A percentile compares a stretch with the other conserved stretches of the same genome.
Evolutionary conservation across 2,797 vertebrate species (phyloP).

Genomic region (Gallinago solitaria): DNA sequence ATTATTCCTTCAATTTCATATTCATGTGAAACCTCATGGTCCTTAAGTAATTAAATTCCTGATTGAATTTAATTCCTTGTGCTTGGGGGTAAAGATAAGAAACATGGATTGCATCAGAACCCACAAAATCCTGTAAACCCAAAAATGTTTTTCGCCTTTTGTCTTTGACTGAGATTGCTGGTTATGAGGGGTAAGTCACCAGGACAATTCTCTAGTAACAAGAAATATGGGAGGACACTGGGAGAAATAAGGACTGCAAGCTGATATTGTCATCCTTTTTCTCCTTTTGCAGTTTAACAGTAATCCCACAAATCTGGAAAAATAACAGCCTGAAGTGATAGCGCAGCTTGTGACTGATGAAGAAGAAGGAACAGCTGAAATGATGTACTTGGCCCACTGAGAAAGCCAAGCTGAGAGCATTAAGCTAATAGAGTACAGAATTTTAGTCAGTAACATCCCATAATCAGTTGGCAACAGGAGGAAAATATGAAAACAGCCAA

Average conservation of each 20-base stretch:
- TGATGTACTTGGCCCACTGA: background rate
- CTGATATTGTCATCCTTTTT: background rate
- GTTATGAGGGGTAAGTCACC: background rate
- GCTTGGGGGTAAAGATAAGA: background rate
- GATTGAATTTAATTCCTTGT: background rate
- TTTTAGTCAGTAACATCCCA: background rate
- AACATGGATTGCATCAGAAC: background rate
- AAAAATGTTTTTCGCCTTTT: background rate
- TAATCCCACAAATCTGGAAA: background rate
- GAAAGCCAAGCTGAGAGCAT: background rate
- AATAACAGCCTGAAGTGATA: background rate
- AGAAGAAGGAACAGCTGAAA: background rate
- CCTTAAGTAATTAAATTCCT: background rate
- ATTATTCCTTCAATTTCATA: background rate
- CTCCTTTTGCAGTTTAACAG: background rate
- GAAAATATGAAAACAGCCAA: background rate
- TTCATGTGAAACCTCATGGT: background rate
- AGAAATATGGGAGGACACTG: background rate
- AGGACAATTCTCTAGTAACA: background rate
- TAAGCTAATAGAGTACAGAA: background rate
- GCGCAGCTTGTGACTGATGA: background rate
- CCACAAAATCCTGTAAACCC: background rate
- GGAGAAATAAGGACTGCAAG: background rate
- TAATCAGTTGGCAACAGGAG: background rate
- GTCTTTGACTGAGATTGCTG: background rate